phyloP scores from a whole-genome alignment of 2,113 vertebrate genomes.

The Thalassarche chlororhynchos region DNA sequence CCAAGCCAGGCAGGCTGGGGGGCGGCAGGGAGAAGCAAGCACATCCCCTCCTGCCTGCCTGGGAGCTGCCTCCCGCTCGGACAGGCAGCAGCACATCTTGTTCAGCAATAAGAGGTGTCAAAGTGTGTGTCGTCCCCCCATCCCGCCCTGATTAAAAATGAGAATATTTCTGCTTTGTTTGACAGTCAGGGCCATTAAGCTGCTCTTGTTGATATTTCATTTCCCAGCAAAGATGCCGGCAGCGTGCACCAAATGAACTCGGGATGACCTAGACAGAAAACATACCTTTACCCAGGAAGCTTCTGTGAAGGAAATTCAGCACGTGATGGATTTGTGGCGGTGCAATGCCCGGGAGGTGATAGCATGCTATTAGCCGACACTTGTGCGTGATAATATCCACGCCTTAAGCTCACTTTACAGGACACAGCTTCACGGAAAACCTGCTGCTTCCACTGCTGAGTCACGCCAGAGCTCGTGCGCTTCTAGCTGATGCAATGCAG shows the following conservation, averaged over 20 bases:
- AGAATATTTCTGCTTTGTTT: not conserved
- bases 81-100: not conserved
- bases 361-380: not conserved
- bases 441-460: not conserved
- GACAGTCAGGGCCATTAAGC: not conserved
- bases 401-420: not conserved
- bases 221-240: not conserved
- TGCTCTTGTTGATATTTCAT: not conserved
- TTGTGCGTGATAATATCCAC: not conserved
- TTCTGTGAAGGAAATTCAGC: not conserved
- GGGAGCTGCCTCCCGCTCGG: not conserved
- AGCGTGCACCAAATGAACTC: not conserved
- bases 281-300: not conserved
- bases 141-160: fast-evolving
- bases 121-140: not conserved
- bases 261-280: not conserved
- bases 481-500: not conserved
- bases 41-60: not conserved
- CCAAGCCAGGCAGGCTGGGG: not conserved
- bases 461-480: not conserved
- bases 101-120: not conserved
- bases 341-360: not conserved
- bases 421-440: not conserved
- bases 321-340: not conserved
- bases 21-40: not conserved